phyloP scores from a whole-genome alignment of 2,797 vertebrate genomes.

The Megalops cyprinoides region DNA sequence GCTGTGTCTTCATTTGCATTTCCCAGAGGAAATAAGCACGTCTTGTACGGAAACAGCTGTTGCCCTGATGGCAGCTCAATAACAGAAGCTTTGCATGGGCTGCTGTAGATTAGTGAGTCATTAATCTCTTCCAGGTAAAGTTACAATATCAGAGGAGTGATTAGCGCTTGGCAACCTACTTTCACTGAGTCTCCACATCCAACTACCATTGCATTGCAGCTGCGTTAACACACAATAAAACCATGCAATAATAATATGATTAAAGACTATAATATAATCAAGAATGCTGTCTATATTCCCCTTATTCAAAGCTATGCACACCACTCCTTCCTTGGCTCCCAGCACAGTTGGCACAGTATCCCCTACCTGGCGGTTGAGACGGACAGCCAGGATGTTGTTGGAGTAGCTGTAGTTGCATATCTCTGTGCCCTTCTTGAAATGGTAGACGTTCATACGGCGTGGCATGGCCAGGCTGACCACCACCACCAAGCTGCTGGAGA shows the following conservation, averaged over 20 bases:
- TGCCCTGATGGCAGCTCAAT: neutral
- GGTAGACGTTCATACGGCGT: slow-evolving; percentile 91
- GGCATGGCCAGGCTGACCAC: slow-evolving; percentile 88
- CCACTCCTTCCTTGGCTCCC: neutral
- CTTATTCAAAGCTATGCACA: neutral
- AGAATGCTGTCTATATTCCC: neutral
- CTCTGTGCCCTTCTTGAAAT: slow-evolving; percentile 96
- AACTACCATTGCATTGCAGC: neutral
- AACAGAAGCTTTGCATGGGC: neutral
- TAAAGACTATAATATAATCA: neutral
- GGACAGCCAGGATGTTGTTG: slow-evolving; percentile 87
- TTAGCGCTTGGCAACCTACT: neutral
- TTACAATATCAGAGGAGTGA: neutral
- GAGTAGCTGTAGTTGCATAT: slow-evolving; percentile 97
- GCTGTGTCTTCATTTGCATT: neutral
- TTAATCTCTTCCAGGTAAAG: slow-evolving; percentile 12
- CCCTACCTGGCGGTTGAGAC: slow-evolving; percentile 88
- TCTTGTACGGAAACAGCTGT: neutral
- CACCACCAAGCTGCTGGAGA: slow-evolving; percentile 94
- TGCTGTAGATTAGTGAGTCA: slow-evolving; percentile 8
- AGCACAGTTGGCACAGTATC: too few relatives aligned
- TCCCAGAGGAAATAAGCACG: neutral
- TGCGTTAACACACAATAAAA: neutral
- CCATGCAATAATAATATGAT: neutral
- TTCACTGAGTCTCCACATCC: neutral